A percentile compares a stretch with the other conserved stretches of the same genome.
These are phyloP conservation scores for Lissocephala sabroskyi DNA, from an alignment of 2,888 invertebrate species.

Conservation along the genomic window DNA sequence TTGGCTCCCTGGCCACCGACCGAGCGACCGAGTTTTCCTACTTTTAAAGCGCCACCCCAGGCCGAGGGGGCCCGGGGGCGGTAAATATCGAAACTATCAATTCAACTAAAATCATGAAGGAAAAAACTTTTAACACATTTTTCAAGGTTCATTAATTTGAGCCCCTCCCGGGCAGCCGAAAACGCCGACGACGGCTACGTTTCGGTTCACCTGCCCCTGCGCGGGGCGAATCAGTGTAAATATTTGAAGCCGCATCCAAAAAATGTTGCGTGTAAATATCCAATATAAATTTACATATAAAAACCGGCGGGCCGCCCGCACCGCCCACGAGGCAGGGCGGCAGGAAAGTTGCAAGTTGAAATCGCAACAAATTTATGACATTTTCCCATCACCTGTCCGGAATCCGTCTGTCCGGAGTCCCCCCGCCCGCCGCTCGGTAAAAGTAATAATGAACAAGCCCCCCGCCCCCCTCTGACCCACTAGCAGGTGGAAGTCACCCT, in stretches of 20 bases:
- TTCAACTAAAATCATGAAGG: slow-evolving; percentile 42
- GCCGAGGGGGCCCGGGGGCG: too few species aligned
- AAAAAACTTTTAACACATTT: slow-evolving; percentile 60
- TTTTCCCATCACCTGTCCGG: slow-evolving; percentile 42
- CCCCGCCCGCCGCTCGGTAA: slow-evolving; percentile 33
- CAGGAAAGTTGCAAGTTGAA: not conserved
- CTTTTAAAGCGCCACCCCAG: not conserved
- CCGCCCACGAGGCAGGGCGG: not conserved
- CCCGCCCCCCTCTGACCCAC: not conserved
- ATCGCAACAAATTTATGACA: slow-evolving; percentile 50
- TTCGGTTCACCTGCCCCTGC: slow-evolving; percentile 15
- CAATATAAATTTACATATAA: slow-evolving; percentile 55
- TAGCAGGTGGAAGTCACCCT: not conserved
- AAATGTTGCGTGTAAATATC: slow-evolving; percentile 65
- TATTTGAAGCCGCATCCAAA: slow-evolving; percentile 50
- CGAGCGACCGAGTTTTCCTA: slow-evolving; percentile 1
- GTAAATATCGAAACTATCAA: slow-evolving; percentile 25
- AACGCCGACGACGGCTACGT: not conserved
- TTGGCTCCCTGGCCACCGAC: too few species aligned
- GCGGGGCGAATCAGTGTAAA: slow-evolving; percentile 51
- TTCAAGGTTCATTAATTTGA: slow-evolving; percentile 63
- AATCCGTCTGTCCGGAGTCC: not conserved
- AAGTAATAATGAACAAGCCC: slow-evolving; percentile 41
- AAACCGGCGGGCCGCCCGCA: not conserved
- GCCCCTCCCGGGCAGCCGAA: not conserved